Percentiles rank a stretch among this genome's conserved stretches.
Conservation (phyloP, 2,113 vertebrate genomes). For the Onychostruthus taczanowskii region DNA sequence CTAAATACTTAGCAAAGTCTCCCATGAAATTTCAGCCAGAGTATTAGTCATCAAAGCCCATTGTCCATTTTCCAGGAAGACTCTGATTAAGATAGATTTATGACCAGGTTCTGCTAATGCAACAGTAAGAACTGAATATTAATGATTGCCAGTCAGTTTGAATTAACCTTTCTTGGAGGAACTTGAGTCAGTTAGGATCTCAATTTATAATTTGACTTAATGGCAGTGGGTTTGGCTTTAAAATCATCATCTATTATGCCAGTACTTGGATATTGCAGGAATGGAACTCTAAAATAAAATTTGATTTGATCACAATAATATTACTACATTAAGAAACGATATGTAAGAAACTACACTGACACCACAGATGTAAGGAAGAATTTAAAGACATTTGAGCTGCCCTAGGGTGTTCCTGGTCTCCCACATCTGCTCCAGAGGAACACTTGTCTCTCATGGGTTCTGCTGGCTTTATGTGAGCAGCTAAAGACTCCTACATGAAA, state of each 20-base stretch:
- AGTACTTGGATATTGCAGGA: background rate
- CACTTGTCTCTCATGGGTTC: background rate
- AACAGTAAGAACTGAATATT: background rate
- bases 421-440: background rate
- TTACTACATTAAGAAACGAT: background rate
- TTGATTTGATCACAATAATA: background rate
- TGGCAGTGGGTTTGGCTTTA: background rate
- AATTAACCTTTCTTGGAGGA: background rate
- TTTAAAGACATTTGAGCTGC: background rate
- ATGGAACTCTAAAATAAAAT: background rate
- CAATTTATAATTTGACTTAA: background rate
- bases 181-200: background rate
- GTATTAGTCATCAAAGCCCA: background rate
- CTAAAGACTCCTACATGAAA: background rate
- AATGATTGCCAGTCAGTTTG: background rate
- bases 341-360: background rate
- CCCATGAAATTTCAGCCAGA: background rate
- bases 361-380: background rate
- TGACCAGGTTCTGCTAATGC: background rate
- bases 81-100: constrained; percentile 13
- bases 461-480: background rate
- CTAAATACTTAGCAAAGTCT: background rate
- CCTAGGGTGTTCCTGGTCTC: background rate
- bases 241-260: background rate
- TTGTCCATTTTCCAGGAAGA: constrained; percentile 31